Evolutionary conservation across 2,888 invertebrate genomes (phyloP), one percentile per base, ranked within the genome.

Genomic region (Drosophila conformis): DNA sequence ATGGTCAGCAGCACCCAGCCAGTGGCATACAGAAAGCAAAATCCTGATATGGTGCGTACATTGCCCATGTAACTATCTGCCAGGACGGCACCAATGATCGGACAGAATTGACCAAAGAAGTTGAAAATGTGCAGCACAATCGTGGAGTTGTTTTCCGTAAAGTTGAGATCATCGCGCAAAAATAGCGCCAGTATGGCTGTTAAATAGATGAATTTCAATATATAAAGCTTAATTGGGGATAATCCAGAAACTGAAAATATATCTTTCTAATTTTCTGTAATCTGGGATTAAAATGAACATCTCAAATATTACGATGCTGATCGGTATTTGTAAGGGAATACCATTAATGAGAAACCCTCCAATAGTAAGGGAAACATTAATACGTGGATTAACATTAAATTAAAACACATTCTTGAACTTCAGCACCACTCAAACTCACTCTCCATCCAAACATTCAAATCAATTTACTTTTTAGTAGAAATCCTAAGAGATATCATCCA

Each of bases 41-140:
- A 92, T 78, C 93, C 94, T n/a, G 95, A 93, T 71, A 96, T 95
- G 1, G 95, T 92, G 3, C 90, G 91, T n/a, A 90, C 85, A 83
- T 93, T 95, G 63, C 96, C 96, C 35, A 95, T 91, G 76, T 94
- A 95, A 56, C 95, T 95, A 88, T 96, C 96, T 1, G 96, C 95
- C 21, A 96, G 79, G 21, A 95, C 94, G 11, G 96, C 95, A 10
- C 96, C 96, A 69, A 96, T 89, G 11, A 96, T 90, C 0, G 96
- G 96, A 36, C 94, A 94, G 83, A 95, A 94, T 90, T 96, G 96
- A 36, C 95, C 95, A 70, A 95, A 91, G 90, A 95, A 94, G 70
- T 94, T 94, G 83, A 95, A 96, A 7, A 94, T 92, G 87, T 96
- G 96, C 89, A 94, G 94, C 53, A 95, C 92, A 11, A 94, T 93